These are phyloP conservation scores for Chaetogeoica ovagalla DNA, from an alignment of 2,888 invertebrate species.

Conservation along the genomic window DNA sequence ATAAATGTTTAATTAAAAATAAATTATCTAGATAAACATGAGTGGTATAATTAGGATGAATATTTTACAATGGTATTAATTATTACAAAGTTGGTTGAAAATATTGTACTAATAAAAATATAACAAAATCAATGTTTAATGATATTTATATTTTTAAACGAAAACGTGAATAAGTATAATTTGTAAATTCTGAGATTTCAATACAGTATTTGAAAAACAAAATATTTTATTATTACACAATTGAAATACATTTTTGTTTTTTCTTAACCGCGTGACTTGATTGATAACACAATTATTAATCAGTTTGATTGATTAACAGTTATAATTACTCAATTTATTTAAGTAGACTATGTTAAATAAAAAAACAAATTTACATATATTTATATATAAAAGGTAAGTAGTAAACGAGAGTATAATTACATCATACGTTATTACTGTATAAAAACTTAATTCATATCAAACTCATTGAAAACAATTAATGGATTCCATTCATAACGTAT, in stretches of 20 bases:
- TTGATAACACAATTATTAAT: background rate
- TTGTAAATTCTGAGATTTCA: background rate
- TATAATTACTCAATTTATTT: background rate
- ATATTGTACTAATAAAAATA: background rate
- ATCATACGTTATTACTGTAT: background rate
- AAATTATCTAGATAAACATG: background rate
- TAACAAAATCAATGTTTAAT: background rate
- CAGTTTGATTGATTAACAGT: too few species aligned
- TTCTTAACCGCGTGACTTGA: background rate
- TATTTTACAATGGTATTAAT: too few species aligned
- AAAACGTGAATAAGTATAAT: background rate
- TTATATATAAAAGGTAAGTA: too few species aligned
- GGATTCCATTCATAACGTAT: conserved; percentile 3
- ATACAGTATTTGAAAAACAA: background rate
- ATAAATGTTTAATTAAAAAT: too few species aligned
- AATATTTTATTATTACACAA: background rate
- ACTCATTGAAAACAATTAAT: background rate
- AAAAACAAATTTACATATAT: too few species aligned
- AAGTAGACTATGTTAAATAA: background rate
- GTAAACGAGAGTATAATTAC: background rate
- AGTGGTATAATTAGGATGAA: too few species aligned
- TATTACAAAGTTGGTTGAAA: background rate
- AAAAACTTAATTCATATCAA: background rate
- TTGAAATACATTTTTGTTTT: background rate
- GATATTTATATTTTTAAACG: background rate